Evolutionary conservation across 2,888 invertebrate genomes (phyloP).

Genomic region (Brassicogethes aeneus): DNA sequence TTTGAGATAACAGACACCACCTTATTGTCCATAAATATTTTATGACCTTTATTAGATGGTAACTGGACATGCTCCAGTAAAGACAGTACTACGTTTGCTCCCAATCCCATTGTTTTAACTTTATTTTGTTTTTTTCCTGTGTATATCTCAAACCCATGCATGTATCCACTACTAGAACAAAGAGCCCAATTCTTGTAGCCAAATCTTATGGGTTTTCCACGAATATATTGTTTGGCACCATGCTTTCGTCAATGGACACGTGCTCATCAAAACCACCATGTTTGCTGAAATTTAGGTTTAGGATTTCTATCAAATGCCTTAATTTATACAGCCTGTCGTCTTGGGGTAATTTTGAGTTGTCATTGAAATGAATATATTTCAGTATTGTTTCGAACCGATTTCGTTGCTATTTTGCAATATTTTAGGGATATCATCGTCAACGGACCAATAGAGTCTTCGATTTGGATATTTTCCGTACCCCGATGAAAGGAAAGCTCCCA

Average conservation of each 20-base stretch:
- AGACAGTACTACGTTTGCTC: conserved; percentile 5
- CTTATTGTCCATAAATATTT: neutral
- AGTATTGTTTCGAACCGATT: conserved; percentile 6
- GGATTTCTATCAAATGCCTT: conserved; percentile 10
- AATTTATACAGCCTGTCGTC: conserved; percentile 14
- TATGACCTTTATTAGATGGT: neutral
- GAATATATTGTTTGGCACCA: conserved; percentile 17
- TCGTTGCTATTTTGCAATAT: conserved; percentile 3
- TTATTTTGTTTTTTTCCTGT: conserved; percentile 14
- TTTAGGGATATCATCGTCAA: conserved; percentile 5
- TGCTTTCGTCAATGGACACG: no score
- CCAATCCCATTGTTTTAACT: conserved; percentile 2
- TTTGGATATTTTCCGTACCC: conserved; percentile 6
- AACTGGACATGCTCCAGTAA: neutral
- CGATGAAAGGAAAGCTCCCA: conserved; percentile 5
- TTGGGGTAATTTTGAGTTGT: conserved; percentile 3
- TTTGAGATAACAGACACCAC: neutral
- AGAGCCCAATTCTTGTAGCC: conserved; percentile 19
- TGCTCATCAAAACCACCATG: conserved; percentile 14
- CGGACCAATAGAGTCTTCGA: conserved; percentile 6
- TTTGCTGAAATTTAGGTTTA: conserved; percentile 11
- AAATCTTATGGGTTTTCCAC: conserved; percentile 17
- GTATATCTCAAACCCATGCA: conserved; percentile 19
- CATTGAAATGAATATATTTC: conserved; percentile 4
- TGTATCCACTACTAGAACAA: conserved; percentile 17